Conservation (phyloP, 2,888 invertebrate species). For the Seladonia tumulorum region DNA sequence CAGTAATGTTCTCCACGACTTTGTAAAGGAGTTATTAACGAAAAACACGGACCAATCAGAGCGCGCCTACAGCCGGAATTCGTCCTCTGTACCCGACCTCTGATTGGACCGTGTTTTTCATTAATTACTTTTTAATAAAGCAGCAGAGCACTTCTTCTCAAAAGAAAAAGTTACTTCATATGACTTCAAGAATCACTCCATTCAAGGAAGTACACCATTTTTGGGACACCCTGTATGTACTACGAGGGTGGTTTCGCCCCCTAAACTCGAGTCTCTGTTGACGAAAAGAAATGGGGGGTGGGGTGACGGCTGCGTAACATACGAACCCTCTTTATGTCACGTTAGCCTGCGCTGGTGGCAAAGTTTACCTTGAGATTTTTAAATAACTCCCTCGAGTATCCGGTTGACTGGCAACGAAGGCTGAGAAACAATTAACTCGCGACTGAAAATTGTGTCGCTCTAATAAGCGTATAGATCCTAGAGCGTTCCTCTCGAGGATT, state of each 20-base stretch:
- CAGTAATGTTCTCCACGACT: too few species aligned
- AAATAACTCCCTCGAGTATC: conserved; percentile 31
- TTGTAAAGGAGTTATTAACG: too few species aligned
- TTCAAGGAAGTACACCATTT: too few species aligned
- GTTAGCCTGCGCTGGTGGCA: conserved; percentile 5
- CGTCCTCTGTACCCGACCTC: too few species aligned
- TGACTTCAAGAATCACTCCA: too few species aligned
- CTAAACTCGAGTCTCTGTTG: neutral
- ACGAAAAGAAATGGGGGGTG: neutral
- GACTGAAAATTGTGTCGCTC: conserved; percentile 32
- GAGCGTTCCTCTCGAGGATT: neutral
- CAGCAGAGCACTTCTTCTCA: too few species aligned
- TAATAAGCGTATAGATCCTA: neutral
- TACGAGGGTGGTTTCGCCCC: neutral
- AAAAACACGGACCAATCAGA: too few species aligned
- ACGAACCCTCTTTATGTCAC: neutral
- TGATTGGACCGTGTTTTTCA: too few species aligned
- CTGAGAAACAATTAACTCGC: conserved; percentile 23
- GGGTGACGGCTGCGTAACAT: neutral
- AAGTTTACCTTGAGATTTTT: conserved; percentile 35
- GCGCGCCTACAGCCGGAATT: too few species aligned
- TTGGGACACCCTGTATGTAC: too few species aligned
- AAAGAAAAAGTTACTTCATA: too few species aligned
- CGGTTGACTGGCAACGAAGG: conserved; percentile 38
- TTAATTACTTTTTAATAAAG: too few species aligned